Percentiles rank a stretch among this genome's conserved stretches.
These are phyloP conservation scores for Casuarius casuarius DNA, from an alignment of 2,113 vertebrate species.

Conservation along the genomic window DNA sequence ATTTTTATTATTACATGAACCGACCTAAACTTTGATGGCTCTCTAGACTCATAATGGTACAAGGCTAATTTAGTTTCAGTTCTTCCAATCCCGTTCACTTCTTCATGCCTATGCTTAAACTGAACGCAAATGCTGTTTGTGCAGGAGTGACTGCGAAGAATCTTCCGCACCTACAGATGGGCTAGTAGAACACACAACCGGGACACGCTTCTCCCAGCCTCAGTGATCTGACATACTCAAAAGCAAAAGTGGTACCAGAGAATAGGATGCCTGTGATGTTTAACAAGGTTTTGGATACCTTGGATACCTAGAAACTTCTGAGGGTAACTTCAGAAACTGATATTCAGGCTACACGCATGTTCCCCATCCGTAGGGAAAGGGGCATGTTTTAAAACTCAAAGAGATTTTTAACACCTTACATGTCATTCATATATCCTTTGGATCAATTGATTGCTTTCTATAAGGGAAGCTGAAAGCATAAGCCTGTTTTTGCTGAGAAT, in stretches of 20 bases:
- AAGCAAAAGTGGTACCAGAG: background rate
- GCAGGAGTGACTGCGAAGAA: background rate
- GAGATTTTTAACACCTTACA: background rate
- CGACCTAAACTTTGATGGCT: background rate
- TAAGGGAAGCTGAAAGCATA: background rate
- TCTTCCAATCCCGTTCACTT: background rate
- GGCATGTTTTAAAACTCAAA: background rate
- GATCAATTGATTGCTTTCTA: background rate
- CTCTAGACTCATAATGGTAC: background rate
- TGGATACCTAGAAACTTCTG: background rate
- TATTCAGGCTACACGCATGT: background rate
- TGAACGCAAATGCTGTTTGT: background rate
- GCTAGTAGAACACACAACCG: background rate
- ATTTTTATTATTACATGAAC: constrained; percentile 19
- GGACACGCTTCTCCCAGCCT: background rate
- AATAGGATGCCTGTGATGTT: background rate
- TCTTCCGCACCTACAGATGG: background rate
- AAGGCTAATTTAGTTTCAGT: background rate
- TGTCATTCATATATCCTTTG: background rate
- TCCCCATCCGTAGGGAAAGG: background rate
- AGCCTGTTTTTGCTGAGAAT: background rate
- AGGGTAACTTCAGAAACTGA: background rate
- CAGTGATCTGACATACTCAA: background rate
- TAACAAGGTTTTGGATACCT: background rate
- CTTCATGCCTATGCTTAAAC: background rate